Percentiles rank a stretch among this genome's conserved stretches.
phyloP scores from a whole-genome alignment of 2,888 invertebrate species.

The Cheilosia soror region DNA sequence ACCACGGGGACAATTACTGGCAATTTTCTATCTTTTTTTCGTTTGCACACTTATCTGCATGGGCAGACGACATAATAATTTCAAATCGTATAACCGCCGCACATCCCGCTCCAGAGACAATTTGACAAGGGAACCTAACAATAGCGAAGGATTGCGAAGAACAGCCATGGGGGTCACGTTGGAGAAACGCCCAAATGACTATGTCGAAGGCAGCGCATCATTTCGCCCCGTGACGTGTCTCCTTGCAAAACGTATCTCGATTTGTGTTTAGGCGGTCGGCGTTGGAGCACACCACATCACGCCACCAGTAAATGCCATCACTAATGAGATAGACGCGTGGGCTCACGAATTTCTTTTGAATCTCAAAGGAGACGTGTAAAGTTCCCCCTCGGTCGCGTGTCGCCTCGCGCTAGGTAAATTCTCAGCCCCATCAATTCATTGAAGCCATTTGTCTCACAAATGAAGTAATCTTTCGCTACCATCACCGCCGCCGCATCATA shows the following conservation, averaged over 20 bases:
- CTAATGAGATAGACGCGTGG: conserved; percentile 63
- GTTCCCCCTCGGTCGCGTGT: no score
- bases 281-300: conserved; percentile 45
- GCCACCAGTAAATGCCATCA: conserved; percentile 43
- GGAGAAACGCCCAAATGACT: conserved; percentile 57
- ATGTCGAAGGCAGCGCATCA: conserved; percentile 50
- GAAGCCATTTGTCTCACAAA: conserved; percentile 55
- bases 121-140: conserved; percentile 4
- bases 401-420: background rate
- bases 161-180: conserved; percentile 43
- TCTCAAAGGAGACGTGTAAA: no score
- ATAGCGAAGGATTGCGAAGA: background rate
- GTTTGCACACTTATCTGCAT: conserved; percentile 66
- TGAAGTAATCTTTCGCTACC: conserved; percentile 49
- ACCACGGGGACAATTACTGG: conserved; percentile 70
- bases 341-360: conserved; percentile 16
- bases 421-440: conserved; percentile 23
- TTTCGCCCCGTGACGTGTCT: conserved; percentile 3
- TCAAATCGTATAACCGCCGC: conserved; percentile 47
- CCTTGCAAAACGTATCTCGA: conserved; percentile 4
- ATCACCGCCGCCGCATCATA: conserved; percentile 24
- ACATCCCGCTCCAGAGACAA: conserved; percentile 21
- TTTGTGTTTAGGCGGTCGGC: conserved; percentile 39
- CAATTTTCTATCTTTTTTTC: conserved; percentile 53
- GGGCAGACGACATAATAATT: conserved; percentile 69